Base-by-base conservation (phyloP, 2,797 vertebrate species). In the Xenopus petersii region DNA sequence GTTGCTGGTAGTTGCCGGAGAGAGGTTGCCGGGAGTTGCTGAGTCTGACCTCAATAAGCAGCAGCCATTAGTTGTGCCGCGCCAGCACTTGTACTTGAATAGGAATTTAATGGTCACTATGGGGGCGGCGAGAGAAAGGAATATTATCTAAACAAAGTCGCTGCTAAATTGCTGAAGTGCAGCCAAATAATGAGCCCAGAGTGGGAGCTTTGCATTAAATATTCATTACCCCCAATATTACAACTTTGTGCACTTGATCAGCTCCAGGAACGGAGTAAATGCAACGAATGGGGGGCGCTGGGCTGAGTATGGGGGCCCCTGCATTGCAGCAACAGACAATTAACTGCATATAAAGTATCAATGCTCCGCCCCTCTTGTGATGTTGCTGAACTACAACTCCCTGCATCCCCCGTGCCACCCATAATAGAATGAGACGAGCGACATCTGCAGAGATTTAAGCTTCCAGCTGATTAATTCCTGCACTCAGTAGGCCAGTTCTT, bases 191-290 rank as follows among this genome's bases (percentile, higher is more conserved):
- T 81, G 87, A 87, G 83, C 84, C 65, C 9, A 80, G 83, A 84
- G 87, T 82, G 81, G 83, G 83, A 83, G 87, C 86, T 79, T 80
- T 79, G 83, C 86, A 88, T 89, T 85, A 89, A 89, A 88, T 81
- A 88, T 89, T 88, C 86, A 89, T 89, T 79, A 12, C 1, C 24
- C 69, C 24, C 78, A 86, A 87, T 87, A 89, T 88, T 87, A 88
- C 87, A 88, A 88, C 87, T 89, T 88, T 87, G 82, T 81, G 11
- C 15, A 81, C 80, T 85, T 81, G 76, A 74, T 87, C 82, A 81
- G 80, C 82, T 87, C 81, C 82, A 80, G 1, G 1, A 21, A 21
- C 21, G 83, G 83, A 85, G 81, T 81, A 80, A 88, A 89, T 79
- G 81, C 80, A 83, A 84, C 82, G 83, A 80, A 86, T 76, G 83